phyloP scores from a whole-genome alignment of 2,888 invertebrate species.

The Ctenicera cuprea region DNA sequence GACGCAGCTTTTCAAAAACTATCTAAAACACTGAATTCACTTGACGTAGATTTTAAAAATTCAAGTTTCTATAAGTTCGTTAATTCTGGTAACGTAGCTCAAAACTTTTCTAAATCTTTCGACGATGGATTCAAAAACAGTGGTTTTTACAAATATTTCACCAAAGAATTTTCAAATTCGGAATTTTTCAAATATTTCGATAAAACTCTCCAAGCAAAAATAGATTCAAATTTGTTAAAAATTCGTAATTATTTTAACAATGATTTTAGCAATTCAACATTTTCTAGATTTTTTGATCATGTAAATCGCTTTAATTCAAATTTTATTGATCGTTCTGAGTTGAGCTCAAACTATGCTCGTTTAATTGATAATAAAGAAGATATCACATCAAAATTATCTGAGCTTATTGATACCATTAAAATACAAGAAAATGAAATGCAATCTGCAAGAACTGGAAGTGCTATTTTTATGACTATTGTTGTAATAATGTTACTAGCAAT shows the following conservation, averaged over 20 bases:
- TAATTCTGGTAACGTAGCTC: background rate
- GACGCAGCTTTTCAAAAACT: background rate
- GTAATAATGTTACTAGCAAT: conserved; percentile 13
- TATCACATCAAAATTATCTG: background rate
- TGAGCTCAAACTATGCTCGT: background rate
- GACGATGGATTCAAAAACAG: conserved; percentile 11
- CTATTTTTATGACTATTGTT: background rate
- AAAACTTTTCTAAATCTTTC: background rate
- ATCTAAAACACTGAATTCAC: background rate
- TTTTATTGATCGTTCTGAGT: background rate
- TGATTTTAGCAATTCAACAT: conserved; percentile 9
- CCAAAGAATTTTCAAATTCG: conserved; percentile 9
- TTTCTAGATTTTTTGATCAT: background rate
- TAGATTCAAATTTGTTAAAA: background rate
- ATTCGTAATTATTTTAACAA: conserved; percentile 14
- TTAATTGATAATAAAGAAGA: background rate
- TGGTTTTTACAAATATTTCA: conserved; percentile 19
- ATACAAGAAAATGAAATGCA: background rate
- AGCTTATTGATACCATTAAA: background rate
- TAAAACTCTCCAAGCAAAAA: background rate
- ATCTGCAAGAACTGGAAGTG: background rate
- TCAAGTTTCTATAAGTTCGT: background rate
- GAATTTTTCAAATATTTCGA: conserved; percentile 4
- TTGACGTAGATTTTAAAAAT: background rate
- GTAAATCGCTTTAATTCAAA: background rate